phyloP scores from a whole-genome alignment of 2,113 vertebrate genomes.

The Micronycteris hirsuta region DNA sequence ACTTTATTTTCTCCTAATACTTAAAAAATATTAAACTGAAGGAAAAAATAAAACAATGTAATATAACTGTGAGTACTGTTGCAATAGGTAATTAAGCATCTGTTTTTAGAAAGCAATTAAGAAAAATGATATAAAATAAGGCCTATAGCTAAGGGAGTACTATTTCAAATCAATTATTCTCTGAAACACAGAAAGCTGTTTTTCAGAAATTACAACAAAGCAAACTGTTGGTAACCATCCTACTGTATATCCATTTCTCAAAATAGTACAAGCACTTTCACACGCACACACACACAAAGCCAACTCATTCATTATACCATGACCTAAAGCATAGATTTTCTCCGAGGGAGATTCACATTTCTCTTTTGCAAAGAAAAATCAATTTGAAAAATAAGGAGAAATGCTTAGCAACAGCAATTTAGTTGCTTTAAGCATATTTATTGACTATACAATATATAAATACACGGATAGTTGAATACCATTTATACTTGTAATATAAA shows the following conservation, averaged over 20 bases:
- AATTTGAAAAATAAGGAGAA: conserved; percentile 71
- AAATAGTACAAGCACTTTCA: conserved; percentile 75
- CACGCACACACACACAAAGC: conserved; percentile 22
- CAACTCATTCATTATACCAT: conserved; percentile 78
- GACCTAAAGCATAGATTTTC: conserved; percentile 75
- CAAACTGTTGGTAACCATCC: conserved; percentile 73
- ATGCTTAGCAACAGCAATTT: conserved; percentile 56
- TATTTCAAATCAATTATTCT: conserved; percentile 74
- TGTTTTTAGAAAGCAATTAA: conserved; percentile 2
- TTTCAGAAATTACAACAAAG: conserved; percentile 77
- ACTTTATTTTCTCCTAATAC: background rate
- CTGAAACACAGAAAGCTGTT: conserved; percentile 72
- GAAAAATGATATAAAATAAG: conserved; percentile 64
- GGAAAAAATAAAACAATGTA: conserved; percentile 35
- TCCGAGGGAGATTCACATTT: conserved; percentile 66
- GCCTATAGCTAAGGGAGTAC: conserved; percentile 67
- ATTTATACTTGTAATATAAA: background rate
- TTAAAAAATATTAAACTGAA: conserved; percentile 43
- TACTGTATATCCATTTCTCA: conserved; percentile 75
- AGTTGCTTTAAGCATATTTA: conserved; percentile 23
- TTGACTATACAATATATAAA: conserved; percentile 20
- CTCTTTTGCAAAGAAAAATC: conserved; percentile 74
- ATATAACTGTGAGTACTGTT: conserved; percentile 56
- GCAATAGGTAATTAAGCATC: conserved; percentile 73
- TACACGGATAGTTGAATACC: conserved; percentile 9